phyloP scores from a whole-genome alignment of 35 echinoderm and acorn worm genomes.

The Amphiura filiformis region DNA sequence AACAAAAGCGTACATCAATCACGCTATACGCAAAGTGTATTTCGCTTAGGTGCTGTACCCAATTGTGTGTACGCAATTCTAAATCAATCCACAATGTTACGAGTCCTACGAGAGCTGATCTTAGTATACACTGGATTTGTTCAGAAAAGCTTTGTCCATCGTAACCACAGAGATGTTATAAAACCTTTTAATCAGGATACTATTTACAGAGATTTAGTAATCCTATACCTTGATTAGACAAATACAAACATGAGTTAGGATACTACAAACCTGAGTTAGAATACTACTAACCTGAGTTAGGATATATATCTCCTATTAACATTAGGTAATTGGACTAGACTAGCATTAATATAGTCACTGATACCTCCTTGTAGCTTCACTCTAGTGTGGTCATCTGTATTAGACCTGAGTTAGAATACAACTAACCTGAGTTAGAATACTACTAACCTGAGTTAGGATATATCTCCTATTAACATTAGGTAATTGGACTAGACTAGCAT shows the following conservation, averaged over 20 bases:
- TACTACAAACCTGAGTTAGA: neutral
- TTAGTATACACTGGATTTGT: too few species aligned
- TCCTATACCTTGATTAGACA: neutral
- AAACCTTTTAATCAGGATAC: neutral
- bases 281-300: too few species aligned
- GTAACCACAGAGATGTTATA: too few species aligned
- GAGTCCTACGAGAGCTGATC: too few species aligned
- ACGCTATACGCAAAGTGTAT: too few species aligned
- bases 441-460: too few species aligned
- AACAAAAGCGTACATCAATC: too few species aligned
- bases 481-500: slow-evolving; percentile 79
- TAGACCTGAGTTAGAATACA: too few species aligned
- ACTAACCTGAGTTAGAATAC: too few species aligned
- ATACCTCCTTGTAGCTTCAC: slow-evolving; percentile 54
- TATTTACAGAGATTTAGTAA: neutral
- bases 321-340: slow-evolving; percentile 60
- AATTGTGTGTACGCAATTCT: too few species aligned
- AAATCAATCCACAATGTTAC: too few species aligned
- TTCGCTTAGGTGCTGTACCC: neutral
- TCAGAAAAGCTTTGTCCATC: neutral
- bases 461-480: slow-evolving; percentile 72
- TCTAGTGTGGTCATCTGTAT: slow-evolving; percentile 84
- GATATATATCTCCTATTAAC: slow-evolving; percentile 89
- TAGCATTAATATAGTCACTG: slow-evolving; percentile 91
- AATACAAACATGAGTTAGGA: neutral